A percentile compares a stretch with the other conserved stretches of the same genome.
These are phyloP conservation scores for Ursus arctos DNA, from an alignment of 2,113 vertebrate species.

Conservation along the genomic window DNA sequence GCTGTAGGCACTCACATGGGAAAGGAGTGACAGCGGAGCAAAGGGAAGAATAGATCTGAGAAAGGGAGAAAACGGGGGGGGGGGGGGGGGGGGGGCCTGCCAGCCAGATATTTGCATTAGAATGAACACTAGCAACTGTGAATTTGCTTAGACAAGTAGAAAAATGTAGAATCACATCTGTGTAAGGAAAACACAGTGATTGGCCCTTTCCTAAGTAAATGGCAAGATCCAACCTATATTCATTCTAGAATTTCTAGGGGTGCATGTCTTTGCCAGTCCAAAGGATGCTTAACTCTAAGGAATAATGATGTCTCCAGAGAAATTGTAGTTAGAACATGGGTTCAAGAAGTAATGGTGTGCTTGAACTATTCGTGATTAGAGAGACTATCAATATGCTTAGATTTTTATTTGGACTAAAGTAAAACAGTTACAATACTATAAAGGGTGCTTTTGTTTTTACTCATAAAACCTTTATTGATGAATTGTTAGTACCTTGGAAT, in stretches of 20 bases:
- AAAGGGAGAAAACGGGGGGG: neutral
- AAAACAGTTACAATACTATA: conserved; percentile 1
- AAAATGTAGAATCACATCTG: neutral
- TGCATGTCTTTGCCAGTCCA: neutral
- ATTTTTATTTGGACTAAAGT: conserved; percentile 30
- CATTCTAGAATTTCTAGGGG: neutral
- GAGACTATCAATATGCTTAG: neutral
- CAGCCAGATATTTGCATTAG: neutral
- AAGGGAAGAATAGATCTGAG: neutral
- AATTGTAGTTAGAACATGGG: neutral
- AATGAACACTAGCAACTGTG: neutral
- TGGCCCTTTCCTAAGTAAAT: neutral
- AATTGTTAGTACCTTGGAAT: conserved; percentile 36
- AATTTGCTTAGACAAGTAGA: conserved; percentile 43
- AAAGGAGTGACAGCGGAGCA: neutral
- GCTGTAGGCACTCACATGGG: neutral
- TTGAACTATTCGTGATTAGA: conserved; percentile 45
- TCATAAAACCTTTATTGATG: conserved; percentile 54
- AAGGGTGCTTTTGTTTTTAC: neutral
- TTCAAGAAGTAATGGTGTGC: conserved; percentile 3
- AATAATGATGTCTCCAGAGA: neutral
- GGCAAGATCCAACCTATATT: neutral
- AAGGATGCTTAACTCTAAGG: neutral
- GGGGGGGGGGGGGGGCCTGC: too few species aligned
- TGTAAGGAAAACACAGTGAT: neutral